A percentile compares a stretch with the other conserved stretches of the same genome.
Conservation (phyloP, 2,113 vertebrate species). For the Rhinichthys klamathensis region DNA sequence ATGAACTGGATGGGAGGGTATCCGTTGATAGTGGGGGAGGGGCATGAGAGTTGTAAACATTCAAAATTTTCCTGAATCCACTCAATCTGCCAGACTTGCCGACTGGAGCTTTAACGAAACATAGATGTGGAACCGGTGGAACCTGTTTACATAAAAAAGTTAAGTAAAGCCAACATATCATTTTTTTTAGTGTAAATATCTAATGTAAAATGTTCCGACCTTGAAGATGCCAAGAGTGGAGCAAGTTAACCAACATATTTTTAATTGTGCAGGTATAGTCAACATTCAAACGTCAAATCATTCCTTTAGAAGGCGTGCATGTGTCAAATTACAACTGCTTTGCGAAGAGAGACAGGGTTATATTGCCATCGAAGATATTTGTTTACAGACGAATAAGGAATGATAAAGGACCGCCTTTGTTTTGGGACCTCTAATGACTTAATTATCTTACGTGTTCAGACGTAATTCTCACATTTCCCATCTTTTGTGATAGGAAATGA, state of each 20-base stretch:
- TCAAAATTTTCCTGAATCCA: too few species aligned
- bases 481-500: not conserved
- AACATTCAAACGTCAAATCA: not conserved
- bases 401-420: not conserved
- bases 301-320: not conserved
- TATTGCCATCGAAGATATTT: not conserved
- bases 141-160: too few species aligned
- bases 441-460: not conserved
- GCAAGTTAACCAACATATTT: not conserved
- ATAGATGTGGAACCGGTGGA: too few species aligned
- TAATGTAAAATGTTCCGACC: not conserved
- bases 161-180: too few species aligned
- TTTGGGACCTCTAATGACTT: not conserved
- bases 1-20: too few species aligned
- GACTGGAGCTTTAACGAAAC: too few species aligned
- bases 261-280: not conserved
- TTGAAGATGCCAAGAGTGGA: too few species aligned
- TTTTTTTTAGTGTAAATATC: too few species aligned
- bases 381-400: not conserved
- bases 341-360: not conserved
- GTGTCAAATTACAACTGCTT: not conserved
- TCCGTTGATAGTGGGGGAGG: too few species aligned
- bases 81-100: too few species aligned
- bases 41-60: too few species aligned
- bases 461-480: not conserved